A percentile compares a stretch with the other conserved stretches of the same genome.
Evolutionary conservation across 2,113 vertebrate species (phyloP).

Genomic region (Eublepharis macularius): DNA sequence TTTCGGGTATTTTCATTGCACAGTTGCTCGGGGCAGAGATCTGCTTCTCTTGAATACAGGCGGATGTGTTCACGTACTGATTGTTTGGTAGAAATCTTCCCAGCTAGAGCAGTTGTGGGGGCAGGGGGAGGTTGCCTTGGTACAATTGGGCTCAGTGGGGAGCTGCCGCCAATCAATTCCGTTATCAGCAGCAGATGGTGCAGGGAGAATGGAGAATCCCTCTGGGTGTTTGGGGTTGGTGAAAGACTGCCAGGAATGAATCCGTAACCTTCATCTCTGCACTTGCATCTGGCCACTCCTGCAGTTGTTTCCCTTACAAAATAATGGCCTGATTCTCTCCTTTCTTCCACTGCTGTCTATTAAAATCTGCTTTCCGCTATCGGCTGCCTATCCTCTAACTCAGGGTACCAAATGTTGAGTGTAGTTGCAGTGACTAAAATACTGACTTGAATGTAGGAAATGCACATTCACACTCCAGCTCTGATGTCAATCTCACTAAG

Average conservation of each 20-base stretch:
- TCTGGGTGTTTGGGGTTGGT: background rate
- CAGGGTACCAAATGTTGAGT: background rate
- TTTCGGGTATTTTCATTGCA: background rate
- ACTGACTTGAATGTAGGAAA: no score
- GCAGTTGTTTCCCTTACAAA: background rate
- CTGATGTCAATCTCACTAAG: background rate
- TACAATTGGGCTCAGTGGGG: constrained; percentile 39
- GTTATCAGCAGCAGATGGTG: constrained; percentile 64
- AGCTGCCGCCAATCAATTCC: constrained; percentile 54
- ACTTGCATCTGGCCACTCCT: background rate
- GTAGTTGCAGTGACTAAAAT: background rate
- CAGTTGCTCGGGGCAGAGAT: background rate
- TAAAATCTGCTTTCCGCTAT: background rate
- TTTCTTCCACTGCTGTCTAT: background rate
- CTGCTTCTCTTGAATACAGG: constrained; percentile 32
- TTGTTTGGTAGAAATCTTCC: constrained; percentile 40
- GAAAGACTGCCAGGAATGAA: constrained; percentile 15
- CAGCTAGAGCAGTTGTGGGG: background rate
- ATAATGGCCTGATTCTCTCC: background rate
- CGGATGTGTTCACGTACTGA: constrained; percentile 44
- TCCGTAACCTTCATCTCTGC: background rate
- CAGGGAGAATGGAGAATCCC: constrained; percentile 35
- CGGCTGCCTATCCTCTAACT: background rate
- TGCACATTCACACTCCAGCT: background rate
- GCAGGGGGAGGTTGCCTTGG: constrained; percentile 59